A percentile compares a stretch with the other conserved stretches of the same genome.
phyloP scores from a whole-genome alignment of 2,888 invertebrate genomes.

The Drosophila testacea region DNA sequence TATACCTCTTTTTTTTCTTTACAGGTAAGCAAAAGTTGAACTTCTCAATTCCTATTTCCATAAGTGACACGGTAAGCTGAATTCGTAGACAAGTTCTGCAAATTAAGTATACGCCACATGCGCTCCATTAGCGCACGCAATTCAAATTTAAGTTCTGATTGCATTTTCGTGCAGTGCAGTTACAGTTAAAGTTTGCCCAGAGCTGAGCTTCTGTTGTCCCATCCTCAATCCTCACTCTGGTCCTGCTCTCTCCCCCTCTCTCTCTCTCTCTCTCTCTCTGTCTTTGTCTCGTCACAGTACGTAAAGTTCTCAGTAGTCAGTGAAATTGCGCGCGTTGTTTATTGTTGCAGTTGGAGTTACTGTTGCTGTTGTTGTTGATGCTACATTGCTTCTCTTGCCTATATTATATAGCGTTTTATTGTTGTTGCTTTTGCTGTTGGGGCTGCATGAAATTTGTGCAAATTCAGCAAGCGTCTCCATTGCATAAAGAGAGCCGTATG shows the following conservation, averaged over 20 bases:
- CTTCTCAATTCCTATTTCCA: background rate
- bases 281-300: constrained; percentile 69
- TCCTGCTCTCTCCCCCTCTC: background rate
- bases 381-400: constrained; percentile 51
- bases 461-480: constrained; percentile 30
- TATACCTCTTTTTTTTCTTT: constrained; percentile 18
- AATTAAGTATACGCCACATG: constrained; percentile 65
- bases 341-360: constrained; percentile 58
- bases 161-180: constrained; percentile 49
- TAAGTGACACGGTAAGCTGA: constrained; percentile 20
- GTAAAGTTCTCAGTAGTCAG: constrained; percentile 80
- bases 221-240: background rate
- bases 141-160: constrained; percentile 26
- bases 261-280: background rate
- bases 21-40: constrained; percentile 29
- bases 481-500: constrained; percentile 34
- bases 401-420: constrained; percentile 66
- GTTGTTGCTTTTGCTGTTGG: constrained; percentile 41
- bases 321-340: constrained; percentile 76
- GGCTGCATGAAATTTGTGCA: constrained; percentile 67
- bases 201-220: constrained; percentile 2
- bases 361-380: constrained; percentile 23
- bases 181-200: constrained; percentile 20
- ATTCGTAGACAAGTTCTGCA: constrained; percentile 7
- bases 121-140: constrained; percentile 47